Conservation (phyloP, 2,888 invertebrate species). For the Dryococelus australis region DNA sequence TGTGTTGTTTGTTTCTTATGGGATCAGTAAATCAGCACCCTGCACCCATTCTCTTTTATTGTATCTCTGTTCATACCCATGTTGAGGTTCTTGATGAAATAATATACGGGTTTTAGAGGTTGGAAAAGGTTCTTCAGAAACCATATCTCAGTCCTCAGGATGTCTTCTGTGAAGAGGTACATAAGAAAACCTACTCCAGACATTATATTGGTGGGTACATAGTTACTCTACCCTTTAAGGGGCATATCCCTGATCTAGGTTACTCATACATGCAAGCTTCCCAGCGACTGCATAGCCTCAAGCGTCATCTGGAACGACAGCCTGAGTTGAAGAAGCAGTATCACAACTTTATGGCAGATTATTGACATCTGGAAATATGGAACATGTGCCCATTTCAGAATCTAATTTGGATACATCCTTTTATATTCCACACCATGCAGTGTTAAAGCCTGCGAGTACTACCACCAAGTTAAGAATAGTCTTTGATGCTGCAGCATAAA, state of each 20-base stretch:
- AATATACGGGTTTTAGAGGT: no score
- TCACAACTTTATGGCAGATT: not conserved
- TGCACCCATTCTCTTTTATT: not conserved
- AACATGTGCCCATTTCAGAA: not conserved
- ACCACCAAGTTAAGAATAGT: not conserved
- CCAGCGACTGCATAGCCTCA: not conserved
- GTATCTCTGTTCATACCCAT: not conserved
- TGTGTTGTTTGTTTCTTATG: not conserved
- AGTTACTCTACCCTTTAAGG: no score
- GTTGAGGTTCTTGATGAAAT: no score
- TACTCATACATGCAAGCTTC: not conserved
- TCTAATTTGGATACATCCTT: not conserved
- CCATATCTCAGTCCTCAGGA: no score
- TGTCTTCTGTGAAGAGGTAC: not conserved
- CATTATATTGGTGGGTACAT: not conserved
- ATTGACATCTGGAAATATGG: not conserved
- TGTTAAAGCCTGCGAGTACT: not conserved
- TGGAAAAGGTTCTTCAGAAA: no score
- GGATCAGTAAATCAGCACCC: not conserved
- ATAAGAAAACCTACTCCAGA: not conserved
- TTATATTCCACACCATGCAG: not conserved
- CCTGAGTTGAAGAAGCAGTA: not conserved
- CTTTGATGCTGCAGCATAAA: not conserved
- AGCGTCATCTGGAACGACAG: not conserved
- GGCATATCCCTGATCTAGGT: not conserved